Evolutionary conservation across 2,888 invertebrate species (phyloP).

Genomic region (Pantelozetes paolii): DNA sequence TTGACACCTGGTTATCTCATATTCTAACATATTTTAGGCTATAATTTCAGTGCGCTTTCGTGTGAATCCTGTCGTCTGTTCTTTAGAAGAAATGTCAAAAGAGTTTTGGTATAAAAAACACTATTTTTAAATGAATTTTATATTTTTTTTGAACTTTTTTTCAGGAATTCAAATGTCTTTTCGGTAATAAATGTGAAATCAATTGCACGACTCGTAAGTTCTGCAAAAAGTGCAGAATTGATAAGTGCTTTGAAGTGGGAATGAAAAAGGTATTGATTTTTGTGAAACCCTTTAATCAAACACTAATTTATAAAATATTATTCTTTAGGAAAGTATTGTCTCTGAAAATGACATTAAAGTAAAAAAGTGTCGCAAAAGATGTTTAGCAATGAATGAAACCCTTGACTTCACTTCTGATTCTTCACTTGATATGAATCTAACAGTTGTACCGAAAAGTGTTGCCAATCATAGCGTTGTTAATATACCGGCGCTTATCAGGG

Average conservation of each 20-base stretch:
- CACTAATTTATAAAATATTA: too few relatives aligned
- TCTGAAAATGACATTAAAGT: not conserved
- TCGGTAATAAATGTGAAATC: not conserved
- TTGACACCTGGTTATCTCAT: too few relatives aligned
- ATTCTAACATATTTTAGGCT: not conserved
- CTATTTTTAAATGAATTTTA: not conserved
- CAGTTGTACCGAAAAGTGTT: not conserved
- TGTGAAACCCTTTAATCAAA: not conserved
- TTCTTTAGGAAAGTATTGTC: not conserved
- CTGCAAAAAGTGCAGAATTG: not conserved
- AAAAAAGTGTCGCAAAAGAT: too few relatives aligned
- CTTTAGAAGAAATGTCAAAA: not conserved
- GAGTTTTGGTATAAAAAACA: not conserved
- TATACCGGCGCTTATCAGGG: not conserved
- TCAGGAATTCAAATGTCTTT: not conserved
- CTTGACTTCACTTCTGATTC: not conserved
- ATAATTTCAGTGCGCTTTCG: not conserved
- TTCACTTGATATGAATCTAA: not conserved
- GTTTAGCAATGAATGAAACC: not conserved
- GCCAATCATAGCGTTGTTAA: not conserved
- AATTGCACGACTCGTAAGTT: not conserved
- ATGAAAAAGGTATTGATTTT: not conserved
- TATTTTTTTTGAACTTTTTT: not conserved
- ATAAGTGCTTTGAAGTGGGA: not conserved
- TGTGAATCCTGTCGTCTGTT: conserved; percentile 11